Percentiles rank a stretch among this genome's conserved stretches.
phyloP scores from a whole-genome alignment of 2,113 vertebrate species.

The Myotis lucifugus region DNA sequence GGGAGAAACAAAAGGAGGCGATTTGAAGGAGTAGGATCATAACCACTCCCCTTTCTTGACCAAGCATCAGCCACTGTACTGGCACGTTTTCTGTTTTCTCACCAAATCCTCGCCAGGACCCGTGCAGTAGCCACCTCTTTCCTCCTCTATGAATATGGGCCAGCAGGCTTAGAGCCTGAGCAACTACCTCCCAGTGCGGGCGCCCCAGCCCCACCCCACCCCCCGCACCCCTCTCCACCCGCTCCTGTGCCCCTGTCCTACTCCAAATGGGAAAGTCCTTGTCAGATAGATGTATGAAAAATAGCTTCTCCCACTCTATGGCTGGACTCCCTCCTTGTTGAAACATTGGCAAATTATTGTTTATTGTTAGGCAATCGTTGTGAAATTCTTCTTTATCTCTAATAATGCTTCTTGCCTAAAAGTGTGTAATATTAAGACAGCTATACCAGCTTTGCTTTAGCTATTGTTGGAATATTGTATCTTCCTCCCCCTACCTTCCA shows the following conservation, averaged over 20 bases:
- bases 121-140: too few relatives aligned
- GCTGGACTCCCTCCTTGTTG: not conserved
- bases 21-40: not conserved
- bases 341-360: not conserved
- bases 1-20: not conserved
- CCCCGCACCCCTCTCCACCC: rapidly evolving
- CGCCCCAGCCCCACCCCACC: rapidly evolving
- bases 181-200: not conserved
- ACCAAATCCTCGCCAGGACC: not conserved
- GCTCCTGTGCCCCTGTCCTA: not conserved
- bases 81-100: not conserved
- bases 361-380: not conserved
- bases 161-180: too few relatives aligned
- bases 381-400: not conserved
- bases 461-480: not conserved
- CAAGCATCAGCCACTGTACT: not conserved
- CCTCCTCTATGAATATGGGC: not conserved
- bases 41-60: not conserved
- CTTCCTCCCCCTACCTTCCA: too few relatives aligned
- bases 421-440: not conserved
- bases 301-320: not conserved
- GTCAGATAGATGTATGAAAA: not conserved
- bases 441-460: not conserved
- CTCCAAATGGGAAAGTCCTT: not conserved
- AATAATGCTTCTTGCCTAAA: not conserved